Percentiles rank a stretch among this genome's conserved stretches.
phyloP scores from a whole-genome alignment of 2,888 invertebrate genomes.

The Synergus laeviventris region DNA sequence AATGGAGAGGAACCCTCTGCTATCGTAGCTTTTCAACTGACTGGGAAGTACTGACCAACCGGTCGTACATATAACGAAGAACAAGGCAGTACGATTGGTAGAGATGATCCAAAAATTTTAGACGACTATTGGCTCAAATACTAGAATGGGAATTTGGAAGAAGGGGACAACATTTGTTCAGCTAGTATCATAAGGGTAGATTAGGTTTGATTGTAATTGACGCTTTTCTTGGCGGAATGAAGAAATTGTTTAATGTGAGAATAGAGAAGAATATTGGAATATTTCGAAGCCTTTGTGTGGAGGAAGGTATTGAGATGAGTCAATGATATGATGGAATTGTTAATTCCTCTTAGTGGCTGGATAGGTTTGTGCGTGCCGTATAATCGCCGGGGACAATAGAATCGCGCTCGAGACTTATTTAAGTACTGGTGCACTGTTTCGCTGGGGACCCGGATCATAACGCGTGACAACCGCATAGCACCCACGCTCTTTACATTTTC shows the following conservation, averaged over 20 bases:
- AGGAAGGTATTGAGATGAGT: slow-evolving; percentile 4
- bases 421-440: slow-evolving; percentile 62
- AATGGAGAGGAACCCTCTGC: slow-evolving; percentile 55
- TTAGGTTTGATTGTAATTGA: slow-evolving; percentile 64
- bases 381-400: slow-evolving; percentile 58
- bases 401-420: slow-evolving; percentile 59
- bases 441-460: slow-evolving; percentile 63
- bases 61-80: slow-evolving; percentile 57
- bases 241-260: background rate
- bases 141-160: background rate
- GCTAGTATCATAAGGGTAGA: slow-evolving; percentile 54
- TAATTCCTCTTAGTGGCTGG: background rate
- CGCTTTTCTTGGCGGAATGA: slow-evolving; percentile 57
- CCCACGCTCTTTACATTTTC: slow-evolving; percentile 57
- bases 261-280: background rate
- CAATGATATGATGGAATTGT: slow-evolving; percentile 8
- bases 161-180: slow-evolving; percentile 41
- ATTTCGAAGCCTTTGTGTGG: background rate
- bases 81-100: slow-evolving; percentile 45
- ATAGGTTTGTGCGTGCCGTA: slow-evolving; percentile 39
- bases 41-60: slow-evolving; percentile 63
- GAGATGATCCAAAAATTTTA: slow-evolving; percentile 30
- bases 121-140: background rate
- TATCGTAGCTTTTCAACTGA: slow-evolving; percentile 49
- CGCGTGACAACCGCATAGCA: slow-evolving; percentile 49